A percentile compares a stretch with the other conserved stretches of the same genome.
Evolutionary conservation across 2,888 invertebrate genomes (phyloP).

Genomic region (Cylloceria caligata): DNA sequence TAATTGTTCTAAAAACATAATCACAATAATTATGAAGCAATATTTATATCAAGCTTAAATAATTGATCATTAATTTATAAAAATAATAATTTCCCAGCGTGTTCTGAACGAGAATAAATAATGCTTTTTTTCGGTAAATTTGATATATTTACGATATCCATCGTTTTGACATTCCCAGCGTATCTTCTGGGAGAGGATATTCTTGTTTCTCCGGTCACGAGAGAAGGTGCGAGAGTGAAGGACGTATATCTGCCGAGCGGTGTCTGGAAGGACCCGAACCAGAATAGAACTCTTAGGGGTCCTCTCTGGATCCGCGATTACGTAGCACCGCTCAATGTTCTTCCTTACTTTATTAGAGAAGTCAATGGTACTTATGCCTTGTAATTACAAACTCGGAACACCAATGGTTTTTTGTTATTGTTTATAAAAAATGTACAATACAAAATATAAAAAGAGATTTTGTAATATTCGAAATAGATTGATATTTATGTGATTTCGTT

Average conservation of each 20-base stretch:
- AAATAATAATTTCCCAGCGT: no score
- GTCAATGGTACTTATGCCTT: conserved; percentile 35
- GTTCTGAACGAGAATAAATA: no score
- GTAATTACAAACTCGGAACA: not conserved
- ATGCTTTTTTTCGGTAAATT: no score
- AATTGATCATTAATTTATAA: no score
- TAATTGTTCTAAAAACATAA: no score
- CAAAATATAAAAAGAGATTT: not conserved
- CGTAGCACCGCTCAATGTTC: conserved; percentile 88
- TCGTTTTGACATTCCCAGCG: no score
- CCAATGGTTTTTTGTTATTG: not conserved
- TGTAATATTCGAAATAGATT: not conserved
- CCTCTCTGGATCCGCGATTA: conserved; percentile 88
- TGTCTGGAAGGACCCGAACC: conserved; percentile 88
- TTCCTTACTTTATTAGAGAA: conserved; percentile 88
- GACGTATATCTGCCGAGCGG: conserved; percentile 92
- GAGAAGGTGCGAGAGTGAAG: conserved; percentile 87
- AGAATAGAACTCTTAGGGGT: conserved; percentile 85
- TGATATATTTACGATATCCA: no score
- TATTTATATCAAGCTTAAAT: no score
- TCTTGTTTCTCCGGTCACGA: conserved; percentile 92
- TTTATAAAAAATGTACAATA: not conserved
- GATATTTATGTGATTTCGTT: not conserved
- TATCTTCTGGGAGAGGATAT: conserved; percentile 92
- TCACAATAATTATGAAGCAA: no score